Evolutionary conservation across 1,140 invertebrate genomes (phyloP).

Genomic region (Bombus impatiens): DNA sequence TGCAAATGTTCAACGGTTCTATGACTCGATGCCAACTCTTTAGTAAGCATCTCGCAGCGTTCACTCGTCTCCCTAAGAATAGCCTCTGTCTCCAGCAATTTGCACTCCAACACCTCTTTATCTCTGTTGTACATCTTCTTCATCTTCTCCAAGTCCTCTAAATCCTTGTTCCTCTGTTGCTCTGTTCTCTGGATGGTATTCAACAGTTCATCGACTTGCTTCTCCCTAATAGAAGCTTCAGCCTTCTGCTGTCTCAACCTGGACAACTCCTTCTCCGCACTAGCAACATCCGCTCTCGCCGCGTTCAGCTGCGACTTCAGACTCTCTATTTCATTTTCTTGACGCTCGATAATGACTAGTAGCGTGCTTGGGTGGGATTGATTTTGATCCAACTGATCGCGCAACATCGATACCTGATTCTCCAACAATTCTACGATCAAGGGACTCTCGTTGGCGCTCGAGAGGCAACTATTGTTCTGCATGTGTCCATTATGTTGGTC

Average conservation of each 20-base stretch:
- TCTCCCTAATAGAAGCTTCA: conserved; percentile 85
- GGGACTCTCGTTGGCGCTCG: conserved; percentile 73
- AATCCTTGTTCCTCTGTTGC: conserved; percentile 88
- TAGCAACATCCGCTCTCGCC: conserved; percentile 76
- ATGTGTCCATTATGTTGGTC: conserved; percentile 74
- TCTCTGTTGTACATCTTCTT: conserved; percentile 85
- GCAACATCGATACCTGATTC: conserved; percentile 83
- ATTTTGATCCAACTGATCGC: conserved; percentile 81
- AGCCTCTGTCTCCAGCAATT: conserved; percentile 84
- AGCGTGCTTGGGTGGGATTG: conserved; percentile 76
- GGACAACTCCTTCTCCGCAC: conserved; percentile 87
- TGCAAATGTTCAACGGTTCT: conserved; percentile 79
- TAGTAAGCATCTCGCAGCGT: conserved; percentile 85
- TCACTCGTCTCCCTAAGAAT: conserved; percentile 85
- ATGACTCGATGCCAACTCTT: conserved; percentile 85
- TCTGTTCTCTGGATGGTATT: conserved; percentile 87
- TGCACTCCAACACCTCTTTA: conserved; percentile 86
- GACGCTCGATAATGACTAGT: conserved; percentile 85
- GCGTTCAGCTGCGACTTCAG: conserved; percentile 83
- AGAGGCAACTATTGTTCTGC: conserved; percentile 68
- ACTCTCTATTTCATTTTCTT: conserved; percentile 87
- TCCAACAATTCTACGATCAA: conserved; percentile 83
- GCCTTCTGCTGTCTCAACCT: conserved; percentile 87
- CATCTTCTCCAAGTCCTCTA: conserved; percentile 85
- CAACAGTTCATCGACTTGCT: conserved; percentile 88